Evolutionary conservation across 1,140 invertebrate genomes (phyloP), one percentile per base, ranked within the genome.

Genomic region (Lordiphosa clarofinis): DNA sequence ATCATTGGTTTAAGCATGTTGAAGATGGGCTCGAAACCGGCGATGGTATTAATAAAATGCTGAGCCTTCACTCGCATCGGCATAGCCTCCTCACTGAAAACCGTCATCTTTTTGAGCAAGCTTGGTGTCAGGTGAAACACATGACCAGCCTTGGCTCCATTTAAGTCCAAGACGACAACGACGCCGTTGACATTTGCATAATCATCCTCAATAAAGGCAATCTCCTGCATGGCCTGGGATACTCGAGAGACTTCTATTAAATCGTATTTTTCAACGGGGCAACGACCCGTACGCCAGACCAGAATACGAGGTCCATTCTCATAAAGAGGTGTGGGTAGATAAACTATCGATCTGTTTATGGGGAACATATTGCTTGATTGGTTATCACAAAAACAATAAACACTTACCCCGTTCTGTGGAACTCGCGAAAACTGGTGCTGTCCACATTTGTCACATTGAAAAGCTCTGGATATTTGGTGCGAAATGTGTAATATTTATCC

Each of bases 401-500:
- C 15, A 12, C 56, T 75, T 87, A 92, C 91, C 91, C 91, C 9
- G 89, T 66, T 72, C 65, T 89, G n/a, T 90, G 76, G 44, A 92
- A 89, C 48, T 91, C 89, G 35, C 90, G 79, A 46, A 89, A 57
- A 31, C 58, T 71, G 10, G 63, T 44, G 70, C 79, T 60, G 19
- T 72, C 59, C 0, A 79, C 58, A 61, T 90, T 87, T 31, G 76
- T 89, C 3, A 90, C 53, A 1, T 39, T 68, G 31, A 88, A 90
- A 11, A 90, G 78, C 40, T 94, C 93, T 0, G 93, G 92, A 35
- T 91, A 89, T 48, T 91, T 86, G 1, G 90, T 89, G 64, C 90
- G 89, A 42, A 93, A 74, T 1, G 92, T 92, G 58, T 93, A 93
- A 78, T 90, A 93, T 69, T 90, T 89, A 79, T 94, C 92, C 54